Evolutionary conservation across 2,797 vertebrate species (phyloP).

Genomic region (Masticophis lateralis): DNA sequence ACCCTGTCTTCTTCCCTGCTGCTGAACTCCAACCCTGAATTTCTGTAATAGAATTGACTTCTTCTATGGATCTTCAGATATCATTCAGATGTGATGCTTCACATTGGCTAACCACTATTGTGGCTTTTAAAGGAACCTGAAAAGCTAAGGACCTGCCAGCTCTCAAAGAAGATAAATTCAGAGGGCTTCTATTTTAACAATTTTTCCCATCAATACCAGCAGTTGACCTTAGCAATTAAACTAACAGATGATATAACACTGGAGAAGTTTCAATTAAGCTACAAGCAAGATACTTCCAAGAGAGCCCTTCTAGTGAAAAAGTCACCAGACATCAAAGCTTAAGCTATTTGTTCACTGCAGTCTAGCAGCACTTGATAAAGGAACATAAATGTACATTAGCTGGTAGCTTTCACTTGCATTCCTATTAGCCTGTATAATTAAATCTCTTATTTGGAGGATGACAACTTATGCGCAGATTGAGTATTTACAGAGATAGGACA

Average conservation of each 20-base stretch:
- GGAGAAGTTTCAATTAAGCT: background rate
- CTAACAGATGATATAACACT: conserved; percentile 24
- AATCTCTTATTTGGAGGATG: background rate
- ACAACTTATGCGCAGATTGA: background rate
- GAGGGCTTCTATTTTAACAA: conserved; percentile 12
- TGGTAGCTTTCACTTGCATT: background rate
- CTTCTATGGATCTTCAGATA: background rate
- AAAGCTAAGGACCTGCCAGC: background rate
- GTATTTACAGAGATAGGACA: background rate
- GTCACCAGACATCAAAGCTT: background rate
- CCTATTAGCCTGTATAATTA: background rate
- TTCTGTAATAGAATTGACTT: background rate
- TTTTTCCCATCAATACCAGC: background rate
- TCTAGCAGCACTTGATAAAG: background rate
- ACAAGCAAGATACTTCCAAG: conserved; percentile 21
- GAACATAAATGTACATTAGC: background rate
- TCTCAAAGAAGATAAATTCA: background rate
- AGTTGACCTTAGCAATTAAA: conserved; percentile 8
- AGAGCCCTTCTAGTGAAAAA: background rate
- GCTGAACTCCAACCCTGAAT: background rate
- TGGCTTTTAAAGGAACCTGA: background rate
- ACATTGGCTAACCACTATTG: background rate
- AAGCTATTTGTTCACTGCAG: background rate
- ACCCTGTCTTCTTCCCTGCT: background rate
- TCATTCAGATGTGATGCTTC: background rate